Conservation (phyloP, 2,888 invertebrate genomes). For the Philonicus albiceps region DNA sequence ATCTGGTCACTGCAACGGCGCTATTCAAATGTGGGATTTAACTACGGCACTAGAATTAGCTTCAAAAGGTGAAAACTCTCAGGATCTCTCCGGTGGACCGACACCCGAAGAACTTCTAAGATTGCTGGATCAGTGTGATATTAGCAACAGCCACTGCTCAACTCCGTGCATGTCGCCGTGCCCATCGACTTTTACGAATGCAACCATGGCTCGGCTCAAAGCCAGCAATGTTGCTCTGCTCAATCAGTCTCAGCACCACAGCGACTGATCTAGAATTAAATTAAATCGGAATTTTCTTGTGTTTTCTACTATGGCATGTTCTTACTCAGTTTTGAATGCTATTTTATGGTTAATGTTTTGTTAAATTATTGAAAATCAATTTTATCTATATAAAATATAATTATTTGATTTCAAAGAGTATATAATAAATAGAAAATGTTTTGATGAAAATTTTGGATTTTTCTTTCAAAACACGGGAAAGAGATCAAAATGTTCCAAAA, state of each 20-base stretch:
- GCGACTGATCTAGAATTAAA: conserved; percentile 46
- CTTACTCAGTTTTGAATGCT: conserved; percentile 23
- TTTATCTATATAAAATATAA: conserved; percentile 6
- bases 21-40: conserved; percentile 98
- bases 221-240: conserved; percentile 71
- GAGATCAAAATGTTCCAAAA: too few species aligned
- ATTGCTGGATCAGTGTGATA: conserved; percentile 92
- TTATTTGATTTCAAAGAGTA: not conserved
- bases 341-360: conserved; percentile 33
- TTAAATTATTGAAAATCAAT: conserved; percentile 39
- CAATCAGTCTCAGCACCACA: conserved; percentile 64
- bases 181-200: conserved; percentile 65
- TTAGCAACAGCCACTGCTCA: conserved; percentile 80
- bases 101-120: conserved; percentile 89
- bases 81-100: conserved; percentile 79
- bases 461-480: not conserved
- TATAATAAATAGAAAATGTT: conserved; percentile 6
- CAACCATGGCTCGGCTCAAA: conserved; percentile 62
- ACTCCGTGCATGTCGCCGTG: conserved; percentile 78
- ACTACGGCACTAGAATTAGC: conserved; percentile 90
- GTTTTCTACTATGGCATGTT: not conserved
- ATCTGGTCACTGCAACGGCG: conserved; percentile 91
- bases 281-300: not conserved
- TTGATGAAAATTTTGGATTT: not conserved
- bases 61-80: conserved; percentile 78